Evolutionary conservation across 2,888 invertebrate genomes (phyloP).

Genomic region (Schizaphis graminum): DNA sequence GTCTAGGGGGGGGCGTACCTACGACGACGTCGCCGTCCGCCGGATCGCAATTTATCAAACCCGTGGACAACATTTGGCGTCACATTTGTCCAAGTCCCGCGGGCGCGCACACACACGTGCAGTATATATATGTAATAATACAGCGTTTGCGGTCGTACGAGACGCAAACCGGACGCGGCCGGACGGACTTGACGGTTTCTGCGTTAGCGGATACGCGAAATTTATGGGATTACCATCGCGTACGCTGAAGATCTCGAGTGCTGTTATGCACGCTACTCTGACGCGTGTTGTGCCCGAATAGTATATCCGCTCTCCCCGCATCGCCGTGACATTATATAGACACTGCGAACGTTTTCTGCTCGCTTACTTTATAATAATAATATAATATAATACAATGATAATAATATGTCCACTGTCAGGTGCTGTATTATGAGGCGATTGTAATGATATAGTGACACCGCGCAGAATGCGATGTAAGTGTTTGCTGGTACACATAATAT

Average conservation of each 20-base stretch:
- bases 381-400: too few species aligned
- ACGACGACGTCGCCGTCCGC: conserved; percentile 9
- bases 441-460: neutral
- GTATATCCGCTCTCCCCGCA: neutral
- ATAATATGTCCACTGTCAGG: neutral
- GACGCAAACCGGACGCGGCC: neutral
- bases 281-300: neutral
- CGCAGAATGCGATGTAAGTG: neutral
- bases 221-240: conserved; percentile 22
- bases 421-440: neutral
- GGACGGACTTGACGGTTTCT: conserved; percentile 5
- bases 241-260: neutral
- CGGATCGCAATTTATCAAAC: conserved; percentile 59
- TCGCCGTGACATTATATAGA: neutral
- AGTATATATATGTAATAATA: neutral
- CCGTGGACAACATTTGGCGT: conserved; percentile 19
- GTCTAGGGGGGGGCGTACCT: neutral
- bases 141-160: neutral
- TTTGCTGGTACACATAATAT: neutral
- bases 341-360: neutral
- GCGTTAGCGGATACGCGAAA: conserved; percentile 1
- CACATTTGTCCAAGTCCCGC: conserved; percentile 28
- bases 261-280: neutral
- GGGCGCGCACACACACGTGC: too few species aligned
- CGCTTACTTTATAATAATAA: too few species aligned